Evolutionary conservation across 2,797 vertebrate species (phyloP), one percentile per base, ranked within the genome.

Genomic region (Neosilurus hyrtlii): DNA sequence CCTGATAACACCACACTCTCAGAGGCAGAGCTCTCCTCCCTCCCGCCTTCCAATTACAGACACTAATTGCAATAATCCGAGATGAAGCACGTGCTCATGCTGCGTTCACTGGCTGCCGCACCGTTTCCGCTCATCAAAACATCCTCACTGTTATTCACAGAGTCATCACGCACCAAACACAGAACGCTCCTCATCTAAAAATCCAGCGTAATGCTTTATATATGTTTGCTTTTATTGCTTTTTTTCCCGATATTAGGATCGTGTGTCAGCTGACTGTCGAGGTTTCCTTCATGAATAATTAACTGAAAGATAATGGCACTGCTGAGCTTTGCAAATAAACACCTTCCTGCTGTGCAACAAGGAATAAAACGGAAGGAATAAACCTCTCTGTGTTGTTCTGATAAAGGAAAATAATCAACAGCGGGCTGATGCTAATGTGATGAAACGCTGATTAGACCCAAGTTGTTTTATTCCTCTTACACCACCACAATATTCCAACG

Each of bases 1-100:
- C n/a, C 63, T 65, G 66, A 86, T 89, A 89, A 87, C 79, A 73
- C 67, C 82, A 61, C 35, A 3, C 16, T 35, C 85, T n/a, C 57
- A 62, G 86, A 84, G 77, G 82, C 80, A 67, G 86, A 30, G 30
- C 30, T 30, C 30, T 30, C 76, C 87, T 86, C 73, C 65, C 37
- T 49, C n/a, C 35, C 84, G 80, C 56, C 82, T 66, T 75, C 22
- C 61, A 85, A 65, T 79, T 79, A 79, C 71, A 57, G 16, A 30
- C 72, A 30, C 30, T 75, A 86, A 67, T 76, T 84, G 61, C 78
- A 83, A 70, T 75, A 71, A 79, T 66, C 81, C 7, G 37, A 59
- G 80, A 73, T 73, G 35, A 57, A 67, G 76, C 66, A 7, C 68
- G 30, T 30, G 30, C 30, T 43, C 61, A 1, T 26, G 75, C 56